Conservation (phyloP, 1,140 invertebrate genomes). For the Leptinotarsa lineolata region DNA sequence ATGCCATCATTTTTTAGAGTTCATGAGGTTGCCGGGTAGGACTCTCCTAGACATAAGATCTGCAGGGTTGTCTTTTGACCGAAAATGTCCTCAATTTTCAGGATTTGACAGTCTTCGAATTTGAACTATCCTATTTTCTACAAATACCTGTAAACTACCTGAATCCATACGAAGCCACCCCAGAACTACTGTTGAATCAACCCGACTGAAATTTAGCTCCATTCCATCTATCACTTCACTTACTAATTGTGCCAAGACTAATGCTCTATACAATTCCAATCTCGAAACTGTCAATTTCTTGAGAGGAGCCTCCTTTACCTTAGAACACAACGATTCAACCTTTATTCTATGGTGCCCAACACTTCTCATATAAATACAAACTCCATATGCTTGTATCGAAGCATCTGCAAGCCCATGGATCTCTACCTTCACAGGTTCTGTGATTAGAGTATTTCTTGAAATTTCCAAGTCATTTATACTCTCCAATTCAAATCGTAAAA, state of each 20-base stretch:
- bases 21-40: constrained; percentile 24
- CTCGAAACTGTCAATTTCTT: too few relatives aligned
- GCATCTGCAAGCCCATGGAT: constrained; percentile 55
- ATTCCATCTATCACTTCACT: not conserved
- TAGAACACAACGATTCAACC: constrained; percentile 47
- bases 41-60: constrained; percentile 45
- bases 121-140: constrained; percentile 45
- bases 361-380: constrained; percentile 44
- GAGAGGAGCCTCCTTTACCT: constrained; percentile 57
- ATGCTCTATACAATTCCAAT: constrained; percentile 31
- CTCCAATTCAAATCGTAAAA: not conserved
- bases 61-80: constrained; percentile 45
- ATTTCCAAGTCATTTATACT: constrained; percentile 19
- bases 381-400: constrained; percentile 49
- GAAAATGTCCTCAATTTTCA: constrained; percentile 45
- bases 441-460: constrained; percentile 13
- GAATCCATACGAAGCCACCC: constrained; percentile 34
- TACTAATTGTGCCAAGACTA: constrained; percentile 25
- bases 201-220: constrained; percentile 4
- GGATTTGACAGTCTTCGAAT: constrained; percentile 37
- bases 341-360: too few relatives aligned
- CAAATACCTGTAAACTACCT: too few relatives aligned
- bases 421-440: constrained; percentile 26
- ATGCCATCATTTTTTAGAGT: constrained; percentile 31
- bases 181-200: constrained; percentile 35